Evolutionary conservation across 2,113 vertebrate species (phyloP).

Genomic region (Barbus barbus): DNA sequence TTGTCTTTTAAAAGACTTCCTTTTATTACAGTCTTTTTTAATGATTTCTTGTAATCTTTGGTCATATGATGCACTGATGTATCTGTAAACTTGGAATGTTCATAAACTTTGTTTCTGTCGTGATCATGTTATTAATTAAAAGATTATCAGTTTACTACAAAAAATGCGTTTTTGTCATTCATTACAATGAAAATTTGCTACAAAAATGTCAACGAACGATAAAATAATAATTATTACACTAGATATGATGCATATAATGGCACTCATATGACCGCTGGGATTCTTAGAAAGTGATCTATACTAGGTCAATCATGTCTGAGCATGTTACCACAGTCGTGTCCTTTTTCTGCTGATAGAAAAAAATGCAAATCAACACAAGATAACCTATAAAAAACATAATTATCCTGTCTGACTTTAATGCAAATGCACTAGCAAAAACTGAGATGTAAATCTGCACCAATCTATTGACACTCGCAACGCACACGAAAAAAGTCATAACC

Average conservation of each 20-base stretch:
- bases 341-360: neutral
- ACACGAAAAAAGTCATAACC: neutral
- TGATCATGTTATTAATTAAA: slow-evolving; percentile 67
- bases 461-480: neutral
- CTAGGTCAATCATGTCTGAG: slow-evolving; percentile 2
- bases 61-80: slow-evolving; percentile 65
- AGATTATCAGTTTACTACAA: slow-evolving; percentile 61
- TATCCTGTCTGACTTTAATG: neutral
- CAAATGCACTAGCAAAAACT: slow-evolving; percentile 6
- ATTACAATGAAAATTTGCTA: neutral
- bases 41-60: slow-evolving; percentile 51
- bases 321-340: neutral
- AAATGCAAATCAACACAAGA: slow-evolving; percentile 2
- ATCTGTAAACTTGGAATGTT: slow-evolving; percentile 64
- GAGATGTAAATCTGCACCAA: neutral
- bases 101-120: slow-evolving; percentile 59
- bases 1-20: slow-evolving; percentile 45
- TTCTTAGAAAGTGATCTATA: neutral
- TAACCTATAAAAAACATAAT: neutral
- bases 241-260: neutral
- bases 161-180: neutral
- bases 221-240: neutral
- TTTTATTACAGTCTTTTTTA: slow-evolving; percentile 56
- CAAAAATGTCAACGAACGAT: neutral
- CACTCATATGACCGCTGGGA: neutral